phyloP scores from a whole-genome alignment of 2,113 vertebrate species.

The Aspidoscelis tigris region DNA sequence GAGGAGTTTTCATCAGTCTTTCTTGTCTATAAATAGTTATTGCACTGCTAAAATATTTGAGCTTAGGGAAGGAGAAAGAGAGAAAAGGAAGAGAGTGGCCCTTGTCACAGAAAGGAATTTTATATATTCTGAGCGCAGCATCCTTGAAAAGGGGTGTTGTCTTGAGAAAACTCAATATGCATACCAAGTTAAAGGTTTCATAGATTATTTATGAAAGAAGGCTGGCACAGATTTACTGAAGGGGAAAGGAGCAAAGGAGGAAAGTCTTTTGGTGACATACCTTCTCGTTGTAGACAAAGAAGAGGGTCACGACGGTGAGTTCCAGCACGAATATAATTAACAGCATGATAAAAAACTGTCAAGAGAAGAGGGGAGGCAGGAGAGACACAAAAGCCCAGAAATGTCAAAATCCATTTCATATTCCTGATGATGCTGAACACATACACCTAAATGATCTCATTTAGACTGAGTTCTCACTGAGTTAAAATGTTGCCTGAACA shows the following conservation, averaged over 20 bases:
- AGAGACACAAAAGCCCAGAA: constrained; percentile 54
- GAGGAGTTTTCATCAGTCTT: constrained; percentile 7
- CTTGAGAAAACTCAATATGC: constrained; percentile 58
- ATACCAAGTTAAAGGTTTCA: constrained; percentile 64
- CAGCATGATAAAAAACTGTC: constrained; percentile 94
- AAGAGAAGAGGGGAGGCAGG: constrained; percentile 61
- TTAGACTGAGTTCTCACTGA: background rate
- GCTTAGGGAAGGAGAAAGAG: constrained; percentile 57
- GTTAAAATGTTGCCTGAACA: background rate
- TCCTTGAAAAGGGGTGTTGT: constrained; percentile 57
- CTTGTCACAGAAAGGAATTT: constrained; percentile 49
- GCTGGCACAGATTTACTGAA: constrained; percentile 61
- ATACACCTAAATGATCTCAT: constrained; percentile 11
- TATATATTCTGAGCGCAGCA: constrained; percentile 60
- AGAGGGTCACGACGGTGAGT: constrained; percentile 89
- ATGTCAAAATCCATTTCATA: constrained; percentile 57
- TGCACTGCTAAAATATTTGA: constrained; percentile 50
- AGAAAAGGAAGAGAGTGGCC: background rate
- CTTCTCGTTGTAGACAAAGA: constrained; percentile 94
- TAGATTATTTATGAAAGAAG: constrained; percentile 69
- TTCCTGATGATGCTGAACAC: constrained; percentile 41
- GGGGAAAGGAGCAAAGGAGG: constrained; percentile 54
- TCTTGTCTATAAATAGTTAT: constrained; percentile 28
- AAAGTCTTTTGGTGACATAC: constrained; percentile 73
- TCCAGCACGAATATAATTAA: constrained; percentile 95